These are phyloP conservation scores for Steatornis caripensis DNA, from an alignment of 2,113 vertebrate genomes.

Conservation along the genomic window DNA sequence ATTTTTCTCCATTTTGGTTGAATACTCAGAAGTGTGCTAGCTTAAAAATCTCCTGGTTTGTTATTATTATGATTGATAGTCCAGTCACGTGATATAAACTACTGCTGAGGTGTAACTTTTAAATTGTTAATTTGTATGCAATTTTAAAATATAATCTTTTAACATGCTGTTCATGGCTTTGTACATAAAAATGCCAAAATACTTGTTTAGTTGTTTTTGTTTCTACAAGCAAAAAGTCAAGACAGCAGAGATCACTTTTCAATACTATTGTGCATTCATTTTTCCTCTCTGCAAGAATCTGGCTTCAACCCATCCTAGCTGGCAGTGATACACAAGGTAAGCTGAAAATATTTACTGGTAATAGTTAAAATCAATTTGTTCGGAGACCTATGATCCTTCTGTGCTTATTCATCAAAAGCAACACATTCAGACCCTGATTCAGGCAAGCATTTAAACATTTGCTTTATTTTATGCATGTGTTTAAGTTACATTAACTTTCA, in stretches of 20 bases:
- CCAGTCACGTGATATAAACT: conserved; percentile 23
- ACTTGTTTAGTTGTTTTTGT: neutral
- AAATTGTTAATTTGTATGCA: conserved; percentile 36
- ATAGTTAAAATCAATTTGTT: neutral
- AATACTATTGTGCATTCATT: neutral
- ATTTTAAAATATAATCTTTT: neutral
- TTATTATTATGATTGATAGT: conserved; percentile 64
- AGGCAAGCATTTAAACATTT: neutral
- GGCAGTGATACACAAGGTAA: neutral
- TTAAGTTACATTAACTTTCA: neutral
- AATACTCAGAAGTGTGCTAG: conserved; percentile 67
- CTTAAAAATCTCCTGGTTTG: conserved; percentile 61
- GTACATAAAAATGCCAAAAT: neutral
- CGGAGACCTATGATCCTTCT: neutral
- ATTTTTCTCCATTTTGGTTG: conserved; percentile 70
- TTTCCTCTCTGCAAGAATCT: neutral
- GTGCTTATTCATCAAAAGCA: neutral
- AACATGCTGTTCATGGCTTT: neutral
- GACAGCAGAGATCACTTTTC: neutral
- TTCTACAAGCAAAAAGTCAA: neutral
- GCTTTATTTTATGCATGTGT: neutral
- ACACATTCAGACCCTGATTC: neutral
- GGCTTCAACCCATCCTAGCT: neutral
- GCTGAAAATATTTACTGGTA: neutral
- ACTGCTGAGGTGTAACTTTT: conserved; percentile 25